A percentile compares a stretch with the other conserved stretches of the same genome.
Conservation (phyloP, 2,113 vertebrate species). For the Progne subis region DNA sequence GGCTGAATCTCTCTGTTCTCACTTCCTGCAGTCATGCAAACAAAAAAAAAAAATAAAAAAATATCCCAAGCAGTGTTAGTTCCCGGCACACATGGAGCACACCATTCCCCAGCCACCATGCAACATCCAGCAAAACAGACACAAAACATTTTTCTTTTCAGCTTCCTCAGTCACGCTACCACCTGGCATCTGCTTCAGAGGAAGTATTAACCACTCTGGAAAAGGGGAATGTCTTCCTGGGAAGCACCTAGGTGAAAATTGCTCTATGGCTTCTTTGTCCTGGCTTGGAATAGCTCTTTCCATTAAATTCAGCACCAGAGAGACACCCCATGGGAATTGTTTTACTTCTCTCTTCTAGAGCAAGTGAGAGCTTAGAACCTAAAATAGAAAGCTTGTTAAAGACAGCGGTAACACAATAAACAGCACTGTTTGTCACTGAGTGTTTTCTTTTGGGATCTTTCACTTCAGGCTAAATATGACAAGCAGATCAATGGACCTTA, state of each 20-base stretch:
- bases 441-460: not conserved
- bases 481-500: not conserved
- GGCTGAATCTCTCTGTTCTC: not conserved
- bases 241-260: not conserved
- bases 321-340: rapidly evolving
- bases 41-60: not conserved
- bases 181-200: not conserved
- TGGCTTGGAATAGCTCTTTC: not conserved
- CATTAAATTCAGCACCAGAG: not conserved
- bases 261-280: not conserved
- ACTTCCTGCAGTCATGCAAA: not conserved
- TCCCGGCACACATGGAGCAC: not conserved
- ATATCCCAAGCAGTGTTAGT: not conserved
- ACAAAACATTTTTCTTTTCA: not conserved
- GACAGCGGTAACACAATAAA: not conserved
- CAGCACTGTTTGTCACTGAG: not conserved
- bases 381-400: not conserved
- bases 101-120: not conserved
- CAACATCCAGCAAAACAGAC: not conserved
- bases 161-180: not conserved
- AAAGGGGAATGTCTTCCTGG: not conserved
- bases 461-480: not conserved
- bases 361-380: not conserved
- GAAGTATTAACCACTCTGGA: not conserved
- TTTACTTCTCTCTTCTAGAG: not conserved